A percentile compares a stretch with the other conserved stretches of the same genome.
phyloP scores from a whole-genome alignment of 2,888 invertebrate genomes.

The Halocaridina rubra region DNA sequence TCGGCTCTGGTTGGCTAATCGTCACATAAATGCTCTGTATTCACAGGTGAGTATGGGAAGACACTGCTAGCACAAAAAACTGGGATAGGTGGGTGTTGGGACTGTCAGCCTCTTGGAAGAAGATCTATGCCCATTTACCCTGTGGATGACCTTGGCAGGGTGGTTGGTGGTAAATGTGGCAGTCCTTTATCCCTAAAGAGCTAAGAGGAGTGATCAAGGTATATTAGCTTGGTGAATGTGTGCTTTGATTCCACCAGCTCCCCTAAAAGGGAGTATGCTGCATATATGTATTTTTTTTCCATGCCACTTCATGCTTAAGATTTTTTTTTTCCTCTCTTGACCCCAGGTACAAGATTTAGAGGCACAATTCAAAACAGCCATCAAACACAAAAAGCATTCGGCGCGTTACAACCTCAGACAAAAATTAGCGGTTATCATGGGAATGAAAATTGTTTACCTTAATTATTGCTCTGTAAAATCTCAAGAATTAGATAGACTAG shows the following conservation, averaged over 20 bases:
- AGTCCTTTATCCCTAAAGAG: too few relatives aligned
- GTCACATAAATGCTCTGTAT: slow-evolving; percentile 40
- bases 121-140: not conserved
- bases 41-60: slow-evolving; percentile 6
- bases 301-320: not conserved
- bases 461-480: slow-evolving; percentile 49
- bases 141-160: too few relatives aligned
- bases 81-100: too few relatives aligned
- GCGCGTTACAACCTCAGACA: slow-evolving; percentile 49
- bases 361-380: slow-evolving; percentile 44
- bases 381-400: slow-evolving; percentile 46
- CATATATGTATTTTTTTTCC: not conserved
- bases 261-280: not conserved
- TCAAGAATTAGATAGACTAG: slow-evolving; percentile 36
- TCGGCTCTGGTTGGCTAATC: slow-evolving; percentile 35
- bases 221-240: not conserved
- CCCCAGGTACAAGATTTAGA: slow-evolving; percentile 48
- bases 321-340: not conserved
- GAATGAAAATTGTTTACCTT: slow-evolving; percentile 49
- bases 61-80: too few relatives aligned
- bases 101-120: not conserved
- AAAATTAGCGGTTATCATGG: slow-evolving; percentile 51
- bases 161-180: too few relatives aligned
- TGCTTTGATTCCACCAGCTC: not conserved
- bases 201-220: too few relatives aligned